Percentiles rank a stretch among this genome's conserved stretches.
These are phyloP conservation scores for Garrulus glandarius DNA, from an alignment of 2,797 vertebrate species.

Conservation along the genomic window DNA sequence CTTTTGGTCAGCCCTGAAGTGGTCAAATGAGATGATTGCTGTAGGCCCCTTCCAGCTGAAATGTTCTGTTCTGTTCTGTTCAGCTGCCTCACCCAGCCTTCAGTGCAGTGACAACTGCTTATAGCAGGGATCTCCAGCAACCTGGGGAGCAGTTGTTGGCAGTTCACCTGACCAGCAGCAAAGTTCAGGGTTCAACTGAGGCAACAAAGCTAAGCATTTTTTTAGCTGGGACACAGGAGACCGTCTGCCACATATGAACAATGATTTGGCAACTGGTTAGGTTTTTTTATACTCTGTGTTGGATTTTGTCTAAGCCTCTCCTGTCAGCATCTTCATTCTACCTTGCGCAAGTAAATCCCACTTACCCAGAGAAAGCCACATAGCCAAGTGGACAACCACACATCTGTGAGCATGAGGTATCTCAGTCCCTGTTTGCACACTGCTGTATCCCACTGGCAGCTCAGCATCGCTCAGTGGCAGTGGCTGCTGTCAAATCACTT, in stretches of 20 bases:
- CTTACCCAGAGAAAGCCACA: background rate
- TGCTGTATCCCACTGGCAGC: background rate
- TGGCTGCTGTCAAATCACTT: background rate
- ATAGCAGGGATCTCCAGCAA: background rate
- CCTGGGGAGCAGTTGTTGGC: background rate
- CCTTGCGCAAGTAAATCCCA: background rate
- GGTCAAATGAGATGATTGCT: background rate
- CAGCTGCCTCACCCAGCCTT: background rate
- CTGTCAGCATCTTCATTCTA: background rate
- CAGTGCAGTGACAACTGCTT: background rate
- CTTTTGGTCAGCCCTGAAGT: background rate
- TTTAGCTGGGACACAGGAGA: background rate
- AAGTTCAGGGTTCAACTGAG: background rate
- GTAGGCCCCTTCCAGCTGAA: background rate
- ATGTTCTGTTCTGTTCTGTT: background rate
- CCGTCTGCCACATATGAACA: background rate
- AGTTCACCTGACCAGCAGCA: background rate
- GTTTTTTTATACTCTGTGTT: background rate
- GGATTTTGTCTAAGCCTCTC: background rate
- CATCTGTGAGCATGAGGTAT: background rate
- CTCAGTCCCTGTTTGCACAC: background rate
- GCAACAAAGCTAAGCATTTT: background rate
- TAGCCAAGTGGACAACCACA: background rate
- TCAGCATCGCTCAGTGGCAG: background rate
- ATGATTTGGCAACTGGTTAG: rapidly evolving